phyloP scores from a whole-genome alignment of 1,140 invertebrate genomes.

The Brachionus plicatilis region DNA sequence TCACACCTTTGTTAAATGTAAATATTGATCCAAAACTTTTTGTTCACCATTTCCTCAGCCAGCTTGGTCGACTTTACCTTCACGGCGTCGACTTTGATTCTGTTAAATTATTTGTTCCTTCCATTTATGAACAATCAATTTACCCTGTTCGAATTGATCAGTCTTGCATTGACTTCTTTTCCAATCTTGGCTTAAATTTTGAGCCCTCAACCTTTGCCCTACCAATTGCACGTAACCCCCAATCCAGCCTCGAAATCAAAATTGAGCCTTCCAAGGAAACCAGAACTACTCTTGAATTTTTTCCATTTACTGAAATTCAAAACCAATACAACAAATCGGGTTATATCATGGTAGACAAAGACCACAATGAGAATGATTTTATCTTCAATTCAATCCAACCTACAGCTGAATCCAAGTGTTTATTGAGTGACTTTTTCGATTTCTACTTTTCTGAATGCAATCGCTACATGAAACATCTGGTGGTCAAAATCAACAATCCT shows the following conservation, averaged over 20 bases:
- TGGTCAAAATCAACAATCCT: background rate
- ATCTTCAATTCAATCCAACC: constrained; percentile 8
- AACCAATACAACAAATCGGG: background rate
- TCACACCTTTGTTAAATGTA: background rate
- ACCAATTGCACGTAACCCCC: background rate
- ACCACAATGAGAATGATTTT: background rate
- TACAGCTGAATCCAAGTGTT: background rate
- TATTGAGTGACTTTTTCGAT: background rate
- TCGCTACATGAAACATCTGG: background rate
- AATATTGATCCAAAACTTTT: background rate
- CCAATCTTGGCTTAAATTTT: background rate
- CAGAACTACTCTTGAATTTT: background rate
- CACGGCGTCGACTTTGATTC: background rate
- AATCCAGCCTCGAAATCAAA: background rate
- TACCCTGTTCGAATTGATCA: background rate
- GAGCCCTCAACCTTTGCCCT: background rate
- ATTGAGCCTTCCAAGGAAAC: background rate
- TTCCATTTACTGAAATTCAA: background rate
- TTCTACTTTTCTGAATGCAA: constrained; percentile 10
- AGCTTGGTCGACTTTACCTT: background rate
- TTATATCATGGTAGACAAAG: constrained; percentile 16
- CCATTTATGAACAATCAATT: background rate
- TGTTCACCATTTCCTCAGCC: background rate
- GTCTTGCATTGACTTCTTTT: background rate
- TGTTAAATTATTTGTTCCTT: constrained; percentile 9